phyloP scores from a whole-genome alignment of 2,888 invertebrate genomes.

The Lucinisca nassula region DNA sequence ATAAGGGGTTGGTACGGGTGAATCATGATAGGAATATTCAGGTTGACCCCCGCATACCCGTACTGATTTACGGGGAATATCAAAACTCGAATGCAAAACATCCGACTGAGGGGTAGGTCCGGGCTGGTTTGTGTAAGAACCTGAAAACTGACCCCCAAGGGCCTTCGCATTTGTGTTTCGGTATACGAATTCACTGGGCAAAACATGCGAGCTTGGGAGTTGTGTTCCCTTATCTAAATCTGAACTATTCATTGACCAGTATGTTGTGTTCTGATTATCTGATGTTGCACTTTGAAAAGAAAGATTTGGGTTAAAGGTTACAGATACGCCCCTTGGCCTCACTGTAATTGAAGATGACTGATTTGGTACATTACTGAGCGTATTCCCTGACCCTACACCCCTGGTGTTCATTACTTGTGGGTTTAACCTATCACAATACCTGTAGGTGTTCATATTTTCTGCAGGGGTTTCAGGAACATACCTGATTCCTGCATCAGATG shows the following conservation, averaged over 20 bases:
- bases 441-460: neutral
- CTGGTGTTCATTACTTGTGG: neutral
- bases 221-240: neutral
- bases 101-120: neutral
- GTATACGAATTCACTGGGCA: neutral
- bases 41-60: too few relatives aligned
- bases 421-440: too few relatives aligned
- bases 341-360: neutral
- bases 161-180: neutral
- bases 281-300: neutral
- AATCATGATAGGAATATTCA: too few relatives aligned
- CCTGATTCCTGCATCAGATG: neutral
- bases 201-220: neutral
- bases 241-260: neutral
- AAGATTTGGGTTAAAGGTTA: slow-evolving; percentile 1
- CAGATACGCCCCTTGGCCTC: neutral
- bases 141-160: neutral
- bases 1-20: too few relatives aligned
- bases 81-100: too few relatives aligned
- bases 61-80: too few relatives aligned
- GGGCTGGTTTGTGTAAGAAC: neutral
- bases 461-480: neutral
- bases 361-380: neutral
- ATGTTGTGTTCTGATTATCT: neutral
- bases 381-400: neutral